Base-by-base conservation (phyloP, 35 echinoderm and acorn worm genomes). In the Lytechinus pictus region DNA sequence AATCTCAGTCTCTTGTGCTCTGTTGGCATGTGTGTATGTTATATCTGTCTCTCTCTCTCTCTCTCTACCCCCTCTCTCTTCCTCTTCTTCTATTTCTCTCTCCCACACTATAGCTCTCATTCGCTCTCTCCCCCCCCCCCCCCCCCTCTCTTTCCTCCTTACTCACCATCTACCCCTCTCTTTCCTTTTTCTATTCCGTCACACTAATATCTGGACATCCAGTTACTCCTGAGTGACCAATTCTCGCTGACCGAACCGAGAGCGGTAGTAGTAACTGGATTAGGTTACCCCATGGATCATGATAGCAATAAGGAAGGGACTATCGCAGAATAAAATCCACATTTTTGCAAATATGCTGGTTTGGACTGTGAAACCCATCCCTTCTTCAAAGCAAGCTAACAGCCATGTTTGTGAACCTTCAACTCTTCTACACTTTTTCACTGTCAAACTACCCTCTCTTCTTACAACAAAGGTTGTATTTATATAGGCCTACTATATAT, bases 181-280 rank as follows among this genome's bases (percentile, higher is more conserved):
- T 79, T 79, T 79, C 21, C 66, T 24, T 14, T 79, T 79, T 24
- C 66, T 79, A 79, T 79, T 79, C 66, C 4, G 21, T 79, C 66
- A 79, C 7, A 79, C 19, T 79, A 12, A 7, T 79, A n/a, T 79
- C 12, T 79, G 66, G 66, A 58, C 56, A 58, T 13, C n/a, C 66
- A 79, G 21, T 24, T 24, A 4, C 21, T 79, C 16, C 21, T 79
- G 66, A 79, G 66, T 79, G 66, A 79, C 66, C 66, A 79, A 79
- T 79, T 79, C 66, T 79, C 66, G 66, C 66, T 79, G 66, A 79
- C 66, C 66, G 66, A 79, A 79, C 66, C 66, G 66, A 79, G 66
- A 79, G 66, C 66, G 66, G 19, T 79, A 79, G 66, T 79, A 16
- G 66, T 79, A 16, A 79, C 12, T n/a, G 19, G 66, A 79, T 79